Evolutionary conservation across 1,140 invertebrate species (phyloP).

Genomic region (Zaprionus vittiger): DNA sequence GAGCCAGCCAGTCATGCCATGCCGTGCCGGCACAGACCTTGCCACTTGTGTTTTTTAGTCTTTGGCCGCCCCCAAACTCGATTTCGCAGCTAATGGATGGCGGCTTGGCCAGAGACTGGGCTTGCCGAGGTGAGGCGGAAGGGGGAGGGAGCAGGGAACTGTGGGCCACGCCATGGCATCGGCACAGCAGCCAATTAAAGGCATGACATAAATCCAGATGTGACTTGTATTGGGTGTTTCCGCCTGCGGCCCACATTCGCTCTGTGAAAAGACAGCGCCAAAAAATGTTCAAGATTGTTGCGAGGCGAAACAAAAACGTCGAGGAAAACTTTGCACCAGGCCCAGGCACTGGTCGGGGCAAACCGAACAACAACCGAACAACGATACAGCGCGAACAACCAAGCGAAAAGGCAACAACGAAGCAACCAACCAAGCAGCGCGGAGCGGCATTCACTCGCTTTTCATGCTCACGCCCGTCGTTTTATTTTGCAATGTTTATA

Average conservation of each 20-base stretch:
- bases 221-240: conserved; percentile 84
- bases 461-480: conserved; percentile 78
- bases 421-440: conserved; percentile 29
- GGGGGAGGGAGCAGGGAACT: neutral
- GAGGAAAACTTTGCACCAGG: conserved; percentile 50
- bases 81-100: conserved; percentile 80
- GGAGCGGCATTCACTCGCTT: conserved; percentile 54
- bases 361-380: conserved; percentile 23
- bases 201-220: conserved; percentile 84
- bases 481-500: conserved; percentile 68
- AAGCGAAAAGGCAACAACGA: conserved; percentile 49
- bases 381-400: conserved; percentile 23
- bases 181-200: conserved; percentile 84
- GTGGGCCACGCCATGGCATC: conserved; percentile 41
- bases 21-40: conserved; percentile 22
- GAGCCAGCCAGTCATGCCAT: neutral
- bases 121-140: conserved; percentile 8
- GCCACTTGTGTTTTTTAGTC: conserved; percentile 77
- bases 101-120: conserved; percentile 37
- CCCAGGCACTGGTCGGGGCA: conserved; percentile 7
- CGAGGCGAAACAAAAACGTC: conserved; percentile 67
- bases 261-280: conserved; percentile 64
- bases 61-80: conserved; percentile 61
- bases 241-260: conserved; percentile 82
- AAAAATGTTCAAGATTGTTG: conserved; percentile 80